A percentile compares a stretch with the other conserved stretches of the same genome.
Evolutionary conservation across 53 echinoderm and acorn worm species (phyloP).

Genomic region (Stichopus horrens): DNA sequence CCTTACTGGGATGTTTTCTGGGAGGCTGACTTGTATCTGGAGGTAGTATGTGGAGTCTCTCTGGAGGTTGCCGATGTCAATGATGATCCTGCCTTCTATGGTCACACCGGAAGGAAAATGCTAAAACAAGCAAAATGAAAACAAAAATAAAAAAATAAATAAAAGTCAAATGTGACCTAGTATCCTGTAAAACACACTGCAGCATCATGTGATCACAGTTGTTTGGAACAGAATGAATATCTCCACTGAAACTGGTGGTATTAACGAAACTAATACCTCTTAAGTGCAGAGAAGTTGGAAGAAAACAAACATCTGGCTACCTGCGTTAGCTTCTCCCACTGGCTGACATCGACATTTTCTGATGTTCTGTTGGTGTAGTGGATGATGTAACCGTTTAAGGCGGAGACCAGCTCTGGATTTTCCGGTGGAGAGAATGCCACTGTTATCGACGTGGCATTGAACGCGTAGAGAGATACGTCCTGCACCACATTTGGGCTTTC

Average conservation of each 20-base stretch:
- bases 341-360: conserved; percentile 33
- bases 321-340: conserved; percentile 66
- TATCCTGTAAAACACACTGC: neutral
- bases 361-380: conserved; percentile 76
- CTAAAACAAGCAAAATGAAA: conserved; percentile 38
- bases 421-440: conserved; percentile 82
- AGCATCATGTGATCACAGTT: neutral
- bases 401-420: conserved; percentile 63
- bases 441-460: conserved; percentile 79
- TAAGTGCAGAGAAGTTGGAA: neutral
- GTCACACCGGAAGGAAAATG: conserved; percentile 74
- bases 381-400: conserved; percentile 83
- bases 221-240: neutral
- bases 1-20: conserved; percentile 56
- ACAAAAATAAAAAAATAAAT: neutral
- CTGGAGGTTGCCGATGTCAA: conserved; percentile 73
- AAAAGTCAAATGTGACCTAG: neutral
- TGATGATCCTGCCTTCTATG: conserved; percentile 81
- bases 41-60: conserved; percentile 83
- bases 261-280: too few relatives aligned
- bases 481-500: conserved; percentile 92
- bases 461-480: conserved; percentile 76
- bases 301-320: conserved; percentile 38
- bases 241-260: too few relatives aligned
- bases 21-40: conserved; percentile 85